These are phyloP conservation scores for Dicrurus megarhynchus DNA, from an alignment of 2,113 vertebrate species.

Conservation along the genomic window DNA sequence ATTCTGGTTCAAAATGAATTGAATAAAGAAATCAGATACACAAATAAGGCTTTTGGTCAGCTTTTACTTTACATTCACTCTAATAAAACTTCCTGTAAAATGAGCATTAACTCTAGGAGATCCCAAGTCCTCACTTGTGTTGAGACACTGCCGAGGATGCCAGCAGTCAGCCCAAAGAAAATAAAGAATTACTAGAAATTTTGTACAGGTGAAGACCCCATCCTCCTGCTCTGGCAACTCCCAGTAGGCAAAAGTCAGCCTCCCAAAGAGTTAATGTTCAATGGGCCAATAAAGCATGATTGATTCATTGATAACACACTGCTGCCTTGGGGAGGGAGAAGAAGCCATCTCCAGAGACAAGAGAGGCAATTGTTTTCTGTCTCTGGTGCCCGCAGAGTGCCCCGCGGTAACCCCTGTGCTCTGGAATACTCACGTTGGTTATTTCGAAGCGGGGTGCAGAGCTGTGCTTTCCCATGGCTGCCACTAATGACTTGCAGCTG, in stretches of 20 bases:
- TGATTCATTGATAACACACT: conserved; percentile 35
- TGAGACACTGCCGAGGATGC: background rate
- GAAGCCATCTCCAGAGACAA: conserved; percentile 71
- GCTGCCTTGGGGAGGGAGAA: conserved; percentile 27
- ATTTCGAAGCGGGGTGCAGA: conserved; percentile 80
- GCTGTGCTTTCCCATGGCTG: conserved; percentile 83
- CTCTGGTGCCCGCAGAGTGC: conserved; percentile 61
- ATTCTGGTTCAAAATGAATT: conserved; percentile 64
- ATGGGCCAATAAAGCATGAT: conserved; percentile 13
- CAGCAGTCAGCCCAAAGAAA: background rate
- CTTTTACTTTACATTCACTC: background rate
- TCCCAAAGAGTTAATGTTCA: conserved; percentile 6
- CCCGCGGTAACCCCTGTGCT: conserved; percentile 77
- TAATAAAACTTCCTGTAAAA: conserved; percentile 18
- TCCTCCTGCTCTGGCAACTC: background rate
- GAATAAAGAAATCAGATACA: conserved; percentile 64
- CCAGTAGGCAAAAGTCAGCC: background rate
- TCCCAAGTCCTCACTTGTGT: background rate
- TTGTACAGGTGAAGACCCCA: background rate
- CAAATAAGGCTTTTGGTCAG: conserved; percentile 58
- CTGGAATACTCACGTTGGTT: conserved; percentile 76
- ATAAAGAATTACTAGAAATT: background rate
- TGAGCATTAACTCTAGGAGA: background rate
- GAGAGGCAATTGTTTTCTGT: conserved; percentile 76
- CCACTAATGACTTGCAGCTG: conserved; percentile 88